Conservation (phyloP, 2,797 vertebrate species). For the Atherinosoma microstoma region DNA sequence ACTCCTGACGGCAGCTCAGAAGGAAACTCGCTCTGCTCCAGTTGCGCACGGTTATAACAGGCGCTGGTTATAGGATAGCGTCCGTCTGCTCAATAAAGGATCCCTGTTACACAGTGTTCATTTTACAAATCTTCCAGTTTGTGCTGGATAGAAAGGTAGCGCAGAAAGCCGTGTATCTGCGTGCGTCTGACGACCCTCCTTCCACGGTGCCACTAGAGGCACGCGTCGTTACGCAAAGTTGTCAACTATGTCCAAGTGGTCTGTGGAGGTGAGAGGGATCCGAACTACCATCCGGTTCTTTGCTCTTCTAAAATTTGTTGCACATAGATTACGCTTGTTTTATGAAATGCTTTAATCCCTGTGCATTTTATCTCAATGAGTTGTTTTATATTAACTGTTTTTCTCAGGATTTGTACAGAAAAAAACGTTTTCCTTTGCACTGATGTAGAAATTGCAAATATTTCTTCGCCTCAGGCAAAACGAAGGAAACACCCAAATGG, state of each 20-base stretch:
- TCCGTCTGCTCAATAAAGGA: conserved; percentile 32
- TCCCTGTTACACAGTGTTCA: conserved; percentile 40
- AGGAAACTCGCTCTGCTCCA: conserved; percentile 51
- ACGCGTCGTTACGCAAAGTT: conserved; percentile 75
- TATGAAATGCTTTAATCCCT: not conserved
- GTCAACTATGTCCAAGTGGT: conserved; percentile 71
- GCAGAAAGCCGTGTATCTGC: conserved; percentile 55
- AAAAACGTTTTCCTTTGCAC: not conserved
- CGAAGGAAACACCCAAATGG: conserved; percentile 24
- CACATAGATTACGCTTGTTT: not conserved
- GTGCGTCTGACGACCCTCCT: conserved; percentile 72
- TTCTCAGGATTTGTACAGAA: not conserved
- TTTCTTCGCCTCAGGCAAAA: conserved; percentile 17
- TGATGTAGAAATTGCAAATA: conserved; percentile 4
- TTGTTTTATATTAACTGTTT: not conserved
- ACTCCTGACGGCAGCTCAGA: conserved; percentile 34
- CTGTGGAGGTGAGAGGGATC: conserved; percentile 54
- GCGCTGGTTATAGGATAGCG: conserved; percentile 24
- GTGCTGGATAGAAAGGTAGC: conserved; percentile 42
- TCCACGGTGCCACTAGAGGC: conserved; percentile 76
- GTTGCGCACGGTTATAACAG: conserved; percentile 60
- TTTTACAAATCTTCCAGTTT: conserved; percentile 32
- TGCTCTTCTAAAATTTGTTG: conserved; percentile 3
- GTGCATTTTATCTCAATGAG: not conserved
- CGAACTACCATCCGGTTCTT: conserved; percentile 20